Conservation (phyloP, 2,113 vertebrate genomes). For the Sceloporus undulatus region DNA sequence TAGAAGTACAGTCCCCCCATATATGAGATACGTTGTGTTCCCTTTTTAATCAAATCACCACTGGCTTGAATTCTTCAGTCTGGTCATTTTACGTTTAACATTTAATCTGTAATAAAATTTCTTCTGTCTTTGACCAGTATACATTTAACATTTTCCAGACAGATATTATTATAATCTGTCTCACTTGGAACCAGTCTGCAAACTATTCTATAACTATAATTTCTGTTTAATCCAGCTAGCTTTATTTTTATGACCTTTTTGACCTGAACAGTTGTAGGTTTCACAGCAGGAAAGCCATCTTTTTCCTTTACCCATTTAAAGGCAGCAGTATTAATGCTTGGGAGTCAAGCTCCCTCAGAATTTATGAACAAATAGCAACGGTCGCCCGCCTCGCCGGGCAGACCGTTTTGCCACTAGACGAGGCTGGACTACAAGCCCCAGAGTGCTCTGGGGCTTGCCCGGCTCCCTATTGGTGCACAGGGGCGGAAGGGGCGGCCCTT, state of each 20-base stretch:
- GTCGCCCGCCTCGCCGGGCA: no score
- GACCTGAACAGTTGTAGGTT: neutral
- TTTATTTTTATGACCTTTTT: conserved; percentile 40
- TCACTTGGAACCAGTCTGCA: conserved; percentile 49
- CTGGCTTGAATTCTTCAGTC: conserved; percentile 56
- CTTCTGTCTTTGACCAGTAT: no score
- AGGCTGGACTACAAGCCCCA: no score
- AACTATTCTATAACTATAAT: conserved; percentile 49
- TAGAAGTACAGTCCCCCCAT: neutral
- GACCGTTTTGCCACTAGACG: no score
- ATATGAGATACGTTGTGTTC: neutral
- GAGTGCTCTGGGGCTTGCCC: no score
- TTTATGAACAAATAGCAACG: neutral
- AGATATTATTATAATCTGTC: conserved; percentile 59
- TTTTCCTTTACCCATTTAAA: neutral
- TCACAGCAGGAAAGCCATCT: neutral
- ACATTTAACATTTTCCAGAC: conserved; percentile 47
- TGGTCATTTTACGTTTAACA: conserved; percentile 38
- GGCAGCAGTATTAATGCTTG: neutral
- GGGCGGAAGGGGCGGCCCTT: no score
- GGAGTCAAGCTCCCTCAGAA: neutral
- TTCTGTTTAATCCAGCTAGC: conserved; percentile 61
- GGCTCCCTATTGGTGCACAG: no score
- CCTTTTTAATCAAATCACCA: conserved; percentile 69
- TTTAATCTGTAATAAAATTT: no score